A percentile compares a stretch with the other conserved stretches of the same genome.
These are phyloP conservation scores for Ptychodera flava DNA, from an alignment of 35 echinoderm and acorn worm species.

Conservation along the genomic window DNA sequence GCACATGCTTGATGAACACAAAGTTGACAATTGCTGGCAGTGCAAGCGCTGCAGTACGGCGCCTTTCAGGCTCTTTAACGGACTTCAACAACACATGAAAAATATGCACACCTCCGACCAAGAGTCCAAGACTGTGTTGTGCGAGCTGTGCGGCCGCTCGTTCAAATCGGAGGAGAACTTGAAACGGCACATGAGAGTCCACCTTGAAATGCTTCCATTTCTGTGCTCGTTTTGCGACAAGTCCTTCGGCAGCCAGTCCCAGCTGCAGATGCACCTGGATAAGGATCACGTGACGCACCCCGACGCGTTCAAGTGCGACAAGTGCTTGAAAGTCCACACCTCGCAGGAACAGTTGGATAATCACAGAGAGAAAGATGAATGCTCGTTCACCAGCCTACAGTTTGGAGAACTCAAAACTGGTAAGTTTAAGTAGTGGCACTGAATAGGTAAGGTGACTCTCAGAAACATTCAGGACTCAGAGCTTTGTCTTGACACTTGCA, in stretches of 20 bases:
- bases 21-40: background rate
- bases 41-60: background rate
- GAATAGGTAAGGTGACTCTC: too few relatives aligned
- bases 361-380: background rate
- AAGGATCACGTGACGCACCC: background rate
- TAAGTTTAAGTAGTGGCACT: too few relatives aligned
- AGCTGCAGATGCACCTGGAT: background rate
- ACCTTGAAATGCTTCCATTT: background rate
- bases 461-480: too few relatives aligned
- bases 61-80: background rate
- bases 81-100: conserved; percentile 1
- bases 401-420: background rate
- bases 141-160: background rate
- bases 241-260: background rate
- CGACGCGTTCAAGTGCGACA: background rate
- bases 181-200: background rate
- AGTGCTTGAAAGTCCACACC: background rate
- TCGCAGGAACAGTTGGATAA: background rate
- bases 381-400: background rate
- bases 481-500: too few relatives aligned
- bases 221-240: background rate
- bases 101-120: background rate
- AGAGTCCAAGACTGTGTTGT: background rate
- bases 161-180: background rate
- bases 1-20: background rate